These are phyloP conservation scores for Oplegnathus fasciatus DNA, from an alignment of 2,113 vertebrate genomes.

Conservation along the genomic window DNA sequence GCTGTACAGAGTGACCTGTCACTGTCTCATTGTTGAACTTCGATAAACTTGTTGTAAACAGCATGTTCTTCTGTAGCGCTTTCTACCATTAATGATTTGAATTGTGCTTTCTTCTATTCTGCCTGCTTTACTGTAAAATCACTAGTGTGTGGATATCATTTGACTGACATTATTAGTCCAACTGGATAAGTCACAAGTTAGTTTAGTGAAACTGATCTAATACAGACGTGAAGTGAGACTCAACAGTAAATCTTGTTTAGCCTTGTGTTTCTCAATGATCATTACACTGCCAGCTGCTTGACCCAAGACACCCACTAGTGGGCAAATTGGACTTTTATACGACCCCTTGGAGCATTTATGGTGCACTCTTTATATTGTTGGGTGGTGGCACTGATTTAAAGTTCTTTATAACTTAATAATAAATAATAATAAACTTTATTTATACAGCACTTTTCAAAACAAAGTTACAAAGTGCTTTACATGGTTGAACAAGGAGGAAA, in stretches of 20 bases:
- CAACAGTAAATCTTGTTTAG: constrained; percentile 13
- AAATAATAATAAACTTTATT: too few species aligned
- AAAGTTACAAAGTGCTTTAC: too few species aligned
- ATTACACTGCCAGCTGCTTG: not conserved
- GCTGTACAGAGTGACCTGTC: not conserved
- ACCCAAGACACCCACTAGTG: not conserved
- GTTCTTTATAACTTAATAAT: not conserved
- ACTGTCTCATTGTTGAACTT: constrained; percentile 18
- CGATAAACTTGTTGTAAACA: not conserved
- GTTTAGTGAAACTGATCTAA: constrained; percentile 37
- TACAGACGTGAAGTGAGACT: constrained; percentile 11
- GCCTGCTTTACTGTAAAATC: constrained; percentile 17
- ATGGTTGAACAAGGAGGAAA: too few species aligned
- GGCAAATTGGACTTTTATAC: not conserved
- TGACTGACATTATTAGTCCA: constrained; percentile 18
- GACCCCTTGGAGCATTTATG: not conserved
- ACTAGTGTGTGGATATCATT: not conserved
- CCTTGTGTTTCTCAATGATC: not conserved
- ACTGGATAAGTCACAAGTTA: constrained; percentile 6
- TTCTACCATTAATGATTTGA: not conserved
- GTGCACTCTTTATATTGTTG: not conserved
- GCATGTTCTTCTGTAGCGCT: not conserved
- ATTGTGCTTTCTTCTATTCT: not conserved
- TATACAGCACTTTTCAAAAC: too few species aligned
- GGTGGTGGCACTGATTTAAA: not conserved